Base-by-base conservation (phyloP, 2,797 vertebrate genomes). In the Apogon hyalosoma region DNA sequence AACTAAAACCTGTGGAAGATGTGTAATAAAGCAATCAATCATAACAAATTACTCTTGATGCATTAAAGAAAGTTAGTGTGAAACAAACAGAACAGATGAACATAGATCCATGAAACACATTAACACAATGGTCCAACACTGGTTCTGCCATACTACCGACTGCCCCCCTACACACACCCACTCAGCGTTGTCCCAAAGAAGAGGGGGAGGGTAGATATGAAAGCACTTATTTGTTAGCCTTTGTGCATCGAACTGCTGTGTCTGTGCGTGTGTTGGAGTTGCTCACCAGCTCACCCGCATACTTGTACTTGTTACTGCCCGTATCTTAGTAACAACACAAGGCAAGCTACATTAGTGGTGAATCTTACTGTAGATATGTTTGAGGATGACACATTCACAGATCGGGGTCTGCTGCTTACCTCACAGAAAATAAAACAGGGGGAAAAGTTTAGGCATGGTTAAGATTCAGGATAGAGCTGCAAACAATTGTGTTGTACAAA, bases 151-250 rank as follows among this genome's bases (percentile, higher is more conserved):
- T 85, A 64, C 63, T 71, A 52, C 31, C 47, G 52, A 46, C 47
- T 73, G 68, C 86, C 69, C 60, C 63, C 62, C 59, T 33, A 21
- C 66, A 21, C 61, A 59, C 64, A 8, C 24, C 72, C 80, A 89
- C 87, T 89, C 85, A 86, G 56, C 65, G 89, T 78, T 80, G 80
- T 90, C 81, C 88, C 69, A 73, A 69, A 82, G 77, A 78, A 71
- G 65, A 75, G 75, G 87, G 86, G 84, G 82, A 82, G 74, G 78
- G 79, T 45, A 85, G 83, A 90, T 88, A 92, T 91, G 91, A 92
- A 92, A 88, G 90, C 87, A 13, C 85, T 90, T 83, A 87, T 92
- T 92, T 92, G 92, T 92, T 85, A 82, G 77, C 77, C 80, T 86
- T 90, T 91, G 87, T 90, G 87, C 59, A 60, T 73, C 12, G 65